Evolutionary conservation across 2,797 vertebrate genomes (phyloP).

Genomic region (Crocodylus rhombifer): DNA sequence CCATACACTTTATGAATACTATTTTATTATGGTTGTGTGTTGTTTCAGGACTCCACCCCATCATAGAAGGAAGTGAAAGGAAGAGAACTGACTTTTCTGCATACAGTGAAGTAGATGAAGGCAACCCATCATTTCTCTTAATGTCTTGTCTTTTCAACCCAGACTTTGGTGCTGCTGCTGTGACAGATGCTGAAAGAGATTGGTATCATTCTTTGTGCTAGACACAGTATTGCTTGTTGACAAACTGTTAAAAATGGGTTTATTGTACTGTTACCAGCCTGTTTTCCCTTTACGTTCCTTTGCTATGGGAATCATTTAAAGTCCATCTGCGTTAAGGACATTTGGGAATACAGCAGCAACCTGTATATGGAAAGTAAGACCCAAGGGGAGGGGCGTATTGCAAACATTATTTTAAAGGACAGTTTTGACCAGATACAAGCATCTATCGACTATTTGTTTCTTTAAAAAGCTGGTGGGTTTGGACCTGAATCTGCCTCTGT

Average conservation of each 20-base stretch:
- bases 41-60: neutral
- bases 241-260: constrained; percentile 59
- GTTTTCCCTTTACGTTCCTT: constrained; percentile 31
- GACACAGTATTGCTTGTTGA: constrained; percentile 43
- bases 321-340: neutral
- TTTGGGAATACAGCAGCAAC: neutral
- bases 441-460: accelerated
- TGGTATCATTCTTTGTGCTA: constrained; percentile 51
- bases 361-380: neutral
- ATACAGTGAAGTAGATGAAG: neutral
- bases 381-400: neutral
- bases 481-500: neutral
- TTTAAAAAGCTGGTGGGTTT: neutral
- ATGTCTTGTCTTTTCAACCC: neutral
- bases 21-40: accelerated
- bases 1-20: neutral
- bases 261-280: neutral
- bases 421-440: accelerated
- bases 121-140: neutral
- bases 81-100: neutral
- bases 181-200: constrained; percentile 58
- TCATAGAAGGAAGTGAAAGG: neutral
- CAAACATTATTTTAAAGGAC: neutral
- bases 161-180: constrained; percentile 42
- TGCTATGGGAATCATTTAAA: neutral